These are phyloP conservation scores for Artemisiospiza belli DNA, from an alignment of 2,113 vertebrate species.

Conservation along the genomic window DNA sequence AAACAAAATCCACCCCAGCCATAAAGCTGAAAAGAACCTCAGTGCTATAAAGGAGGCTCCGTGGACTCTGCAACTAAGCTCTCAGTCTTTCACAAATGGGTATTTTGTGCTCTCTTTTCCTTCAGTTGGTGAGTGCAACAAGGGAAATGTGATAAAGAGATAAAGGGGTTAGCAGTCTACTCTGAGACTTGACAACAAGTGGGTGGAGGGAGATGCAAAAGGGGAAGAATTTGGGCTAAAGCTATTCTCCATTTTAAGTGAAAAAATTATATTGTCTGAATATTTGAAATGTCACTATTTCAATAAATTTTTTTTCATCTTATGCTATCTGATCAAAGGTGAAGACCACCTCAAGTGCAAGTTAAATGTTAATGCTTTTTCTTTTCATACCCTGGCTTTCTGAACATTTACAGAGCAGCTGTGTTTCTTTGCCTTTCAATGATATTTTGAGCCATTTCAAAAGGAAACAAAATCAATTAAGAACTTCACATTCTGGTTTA, in stretches of 20 bases:
- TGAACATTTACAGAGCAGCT: not conserved
- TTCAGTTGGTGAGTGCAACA: not conserved
- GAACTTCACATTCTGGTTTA: not conserved
- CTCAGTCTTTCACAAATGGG: not conserved
- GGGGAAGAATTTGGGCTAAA: not conserved
- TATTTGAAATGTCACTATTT: not conserved
- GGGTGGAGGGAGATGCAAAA: not conserved
- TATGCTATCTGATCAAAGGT: not conserved
- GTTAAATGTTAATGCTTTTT: slow-evolving; percentile 1
- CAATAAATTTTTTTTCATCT: not conserved
- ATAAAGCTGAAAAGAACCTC: not conserved
- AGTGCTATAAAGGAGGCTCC: not conserved
- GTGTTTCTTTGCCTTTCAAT: not conserved
- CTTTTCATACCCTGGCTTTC: not conserved
- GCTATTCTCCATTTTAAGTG: not conserved
- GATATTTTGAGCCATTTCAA: not conserved
- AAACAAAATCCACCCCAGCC: not conserved
- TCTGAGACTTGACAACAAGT: not conserved
- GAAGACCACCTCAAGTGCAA: not conserved
- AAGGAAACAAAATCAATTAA: not conserved
- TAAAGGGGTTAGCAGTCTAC: not conserved
- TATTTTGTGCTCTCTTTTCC: not conserved
- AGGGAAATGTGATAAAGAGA: not conserved
- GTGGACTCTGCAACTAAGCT: not conserved
- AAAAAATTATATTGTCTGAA: not conserved